These are phyloP conservation scores for Cirrhinus mrigala DNA, from an alignment of 2,797 vertebrate genomes.

Conservation along the genomic window DNA sequence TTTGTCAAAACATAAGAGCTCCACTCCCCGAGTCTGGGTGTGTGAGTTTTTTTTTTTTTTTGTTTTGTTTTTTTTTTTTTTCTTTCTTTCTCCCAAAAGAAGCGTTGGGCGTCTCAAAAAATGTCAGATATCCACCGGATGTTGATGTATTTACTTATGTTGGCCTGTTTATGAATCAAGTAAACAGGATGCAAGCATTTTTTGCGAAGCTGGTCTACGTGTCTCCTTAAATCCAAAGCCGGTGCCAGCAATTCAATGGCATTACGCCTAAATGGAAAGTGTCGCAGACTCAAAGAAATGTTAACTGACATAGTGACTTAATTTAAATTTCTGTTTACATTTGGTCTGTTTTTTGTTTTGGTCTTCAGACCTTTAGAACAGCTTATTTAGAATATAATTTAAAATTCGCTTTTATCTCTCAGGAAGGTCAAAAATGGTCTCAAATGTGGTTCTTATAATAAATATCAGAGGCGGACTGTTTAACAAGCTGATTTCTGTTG, in stretches of 20 bases:
- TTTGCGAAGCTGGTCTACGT: neutral
- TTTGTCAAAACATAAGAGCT: constrained; percentile 46
- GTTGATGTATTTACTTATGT: constrained; percentile 45
- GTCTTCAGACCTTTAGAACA: neutral
- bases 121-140: constrained; percentile 35
- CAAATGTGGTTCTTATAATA: neutral
- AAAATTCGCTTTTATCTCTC: neutral
- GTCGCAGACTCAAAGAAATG: neutral
- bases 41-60: neutral
- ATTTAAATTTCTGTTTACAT: neutral
- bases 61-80: no score
- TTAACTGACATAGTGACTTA: neutral
- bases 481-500: constrained; percentile 18
- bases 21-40: constrained; percentile 32
- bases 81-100: neutral
- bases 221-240: constrained; percentile 5
- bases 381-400: neutral
- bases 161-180: constrained; percentile 16
- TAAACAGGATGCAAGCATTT: constrained; percentile 39
- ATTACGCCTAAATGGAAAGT: neutral
- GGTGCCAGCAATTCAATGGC: neutral
- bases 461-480: neutral
- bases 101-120: constrained; percentile 8
- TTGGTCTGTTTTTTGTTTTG: neutral
- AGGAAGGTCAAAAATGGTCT: neutral